Evolutionary conservation across 2,797 vertebrate species (phyloP).

Genomic region (Chelonia mydas): DNA sequence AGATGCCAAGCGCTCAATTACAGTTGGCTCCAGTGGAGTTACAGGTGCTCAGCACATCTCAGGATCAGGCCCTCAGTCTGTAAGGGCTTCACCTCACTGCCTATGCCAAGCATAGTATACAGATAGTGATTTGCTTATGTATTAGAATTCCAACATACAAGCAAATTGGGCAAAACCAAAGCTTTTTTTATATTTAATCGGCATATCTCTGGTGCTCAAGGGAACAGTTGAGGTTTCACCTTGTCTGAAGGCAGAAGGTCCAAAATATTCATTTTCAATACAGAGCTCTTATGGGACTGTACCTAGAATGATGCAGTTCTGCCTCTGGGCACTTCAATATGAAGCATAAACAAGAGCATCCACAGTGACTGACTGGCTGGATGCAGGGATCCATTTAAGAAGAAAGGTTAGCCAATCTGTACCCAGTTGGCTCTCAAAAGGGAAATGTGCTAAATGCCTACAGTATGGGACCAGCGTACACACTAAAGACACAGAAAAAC

Average conservation of each 20-base stretch:
- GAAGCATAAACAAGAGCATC: background rate
- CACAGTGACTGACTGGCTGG: fast-evolving
- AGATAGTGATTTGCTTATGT: background rate
- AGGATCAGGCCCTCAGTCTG: fast-evolving
- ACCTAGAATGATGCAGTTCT: background rate
- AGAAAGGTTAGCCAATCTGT: fast-evolving
- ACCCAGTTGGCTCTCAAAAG: background rate
- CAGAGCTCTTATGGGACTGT: background rate
- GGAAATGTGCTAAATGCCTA: background rate
- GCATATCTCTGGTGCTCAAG: background rate
- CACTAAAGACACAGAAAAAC: background rate
- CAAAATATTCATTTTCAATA: background rate
- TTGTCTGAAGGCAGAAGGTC: background rate
- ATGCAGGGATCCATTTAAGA: fast-evolving
- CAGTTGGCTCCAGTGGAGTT: background rate
- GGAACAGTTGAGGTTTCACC: background rate
- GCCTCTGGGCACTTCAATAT: background rate
- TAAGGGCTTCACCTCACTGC: background rate
- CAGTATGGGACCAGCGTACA: fast-evolving
- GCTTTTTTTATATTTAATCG: background rate
- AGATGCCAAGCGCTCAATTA: background rate
- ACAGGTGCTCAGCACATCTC: background rate
- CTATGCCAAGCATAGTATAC: background rate
- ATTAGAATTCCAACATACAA: background rate
- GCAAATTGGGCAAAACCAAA: background rate